phyloP scores from a whole-genome alignment of 1,140 invertebrate species.

The Lethrus apterus region DNA sequence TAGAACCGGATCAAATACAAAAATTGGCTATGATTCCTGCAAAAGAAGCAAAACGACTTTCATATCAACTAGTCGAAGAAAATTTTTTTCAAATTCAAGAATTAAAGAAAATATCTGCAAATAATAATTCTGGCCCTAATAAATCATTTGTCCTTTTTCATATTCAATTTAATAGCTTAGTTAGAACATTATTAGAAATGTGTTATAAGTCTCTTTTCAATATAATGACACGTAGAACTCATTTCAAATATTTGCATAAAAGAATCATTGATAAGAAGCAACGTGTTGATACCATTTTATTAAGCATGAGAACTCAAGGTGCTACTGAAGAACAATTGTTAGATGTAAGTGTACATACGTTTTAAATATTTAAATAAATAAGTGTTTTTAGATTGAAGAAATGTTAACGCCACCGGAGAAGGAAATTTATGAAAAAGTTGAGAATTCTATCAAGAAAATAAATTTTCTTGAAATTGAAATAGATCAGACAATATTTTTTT shows the following conservation, averaged over 20 bases:
- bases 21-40: slow-evolving; percentile 80
- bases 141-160: slow-evolving; percentile 71
- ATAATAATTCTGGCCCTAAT: slow-evolving; percentile 47
- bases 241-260: slow-evolving; percentile 57
- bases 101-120: slow-evolving; percentile 47
- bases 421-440: slow-evolving; percentile 58
- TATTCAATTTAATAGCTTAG: slow-evolving; percentile 62
- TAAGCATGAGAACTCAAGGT: slow-evolving; percentile 64
- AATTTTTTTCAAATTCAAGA: slow-evolving; percentile 72
- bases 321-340: slow-evolving; percentile 66
- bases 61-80: slow-evolving; percentile 73
- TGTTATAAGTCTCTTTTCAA: slow-evolving; percentile 74
- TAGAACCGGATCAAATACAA: slow-evolving; percentile 84
- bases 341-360: slow-evolving; percentile 51
- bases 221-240: slow-evolving; percentile 52
- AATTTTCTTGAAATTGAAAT: slow-evolving; percentile 59
- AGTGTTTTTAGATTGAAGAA: slow-evolving; percentile 57
- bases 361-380: slow-evolving; percentile 13
- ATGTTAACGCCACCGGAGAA: slow-evolving; percentile 72
- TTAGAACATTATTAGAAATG: slow-evolving; percentile 63
- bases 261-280: slow-evolving; percentile 80
- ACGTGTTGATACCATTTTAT: slow-evolving; percentile 69
- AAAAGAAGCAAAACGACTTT: slow-evolving; percentile 79
- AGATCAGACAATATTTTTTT: slow-evolving; percentile 66
- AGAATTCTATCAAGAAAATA: slow-evolving; percentile 57